Evolutionary conservation across 2,113 vertebrate species (phyloP).

Genomic region (Notarius lentiginosus): DNA sequence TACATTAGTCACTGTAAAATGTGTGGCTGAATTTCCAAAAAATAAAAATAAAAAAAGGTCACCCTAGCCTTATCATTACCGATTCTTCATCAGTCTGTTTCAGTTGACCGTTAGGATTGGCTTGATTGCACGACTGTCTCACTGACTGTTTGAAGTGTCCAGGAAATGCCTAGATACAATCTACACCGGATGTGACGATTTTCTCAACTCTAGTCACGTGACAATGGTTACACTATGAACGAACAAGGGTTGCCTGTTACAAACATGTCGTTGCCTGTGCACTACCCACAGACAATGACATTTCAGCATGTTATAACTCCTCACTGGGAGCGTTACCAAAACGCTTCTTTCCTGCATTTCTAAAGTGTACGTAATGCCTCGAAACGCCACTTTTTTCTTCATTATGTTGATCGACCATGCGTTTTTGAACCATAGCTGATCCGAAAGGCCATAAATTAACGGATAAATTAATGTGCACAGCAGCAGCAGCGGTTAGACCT

Average conservation of each 20-base stretch:
- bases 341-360: constrained; percentile 3
- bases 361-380: too few species aligned
- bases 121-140: neutral
- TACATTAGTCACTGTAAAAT: constrained; percentile 11
- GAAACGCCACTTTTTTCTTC: too few species aligned
- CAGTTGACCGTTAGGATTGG: neutral
- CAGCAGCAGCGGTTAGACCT: too few species aligned
- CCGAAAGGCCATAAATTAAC: too few species aligned
- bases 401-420: too few species aligned
- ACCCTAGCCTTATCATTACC: neutral
- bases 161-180: constrained; percentile 49
- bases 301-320: neutral
- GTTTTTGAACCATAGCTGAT: too few species aligned
- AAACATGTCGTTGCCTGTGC: constrained; percentile 26
- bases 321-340: constrained; percentile 1
- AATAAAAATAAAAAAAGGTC: neutral
- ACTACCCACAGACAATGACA: constrained; percentile 19
- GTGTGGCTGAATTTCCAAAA: neutral
- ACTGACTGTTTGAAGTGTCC: neutral
- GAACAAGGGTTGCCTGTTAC: neutral
- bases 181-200: constrained; percentile 30
- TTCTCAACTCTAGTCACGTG: constrained; percentile 11
- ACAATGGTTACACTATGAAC: neutral
- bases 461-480: too few species aligned
- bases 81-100: neutral